phyloP scores from a whole-genome alignment of 2,888 invertebrate species.

The Eustalomyia histrio region DNA sequence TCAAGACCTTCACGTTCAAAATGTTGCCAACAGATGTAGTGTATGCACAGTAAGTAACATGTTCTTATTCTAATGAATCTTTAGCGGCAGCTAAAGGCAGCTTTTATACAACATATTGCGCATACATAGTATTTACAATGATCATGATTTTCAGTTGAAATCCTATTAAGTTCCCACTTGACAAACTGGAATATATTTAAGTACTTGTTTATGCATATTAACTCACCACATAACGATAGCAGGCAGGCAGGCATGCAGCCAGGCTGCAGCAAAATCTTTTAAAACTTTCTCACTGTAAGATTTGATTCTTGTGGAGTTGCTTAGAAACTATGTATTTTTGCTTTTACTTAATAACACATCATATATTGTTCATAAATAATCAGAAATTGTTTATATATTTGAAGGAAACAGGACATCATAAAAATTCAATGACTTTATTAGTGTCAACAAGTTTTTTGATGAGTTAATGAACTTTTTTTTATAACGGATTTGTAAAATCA shows the following conservation, averaged over 20 bases:
- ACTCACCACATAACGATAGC: background rate
- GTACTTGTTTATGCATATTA: background rate
- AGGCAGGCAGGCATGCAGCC: background rate
- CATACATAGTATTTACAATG: conserved; percentile 9
- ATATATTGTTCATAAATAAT: too few species aligned
- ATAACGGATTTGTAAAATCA: too few species aligned
- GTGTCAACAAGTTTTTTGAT: too few species aligned
- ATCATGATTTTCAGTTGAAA: conserved; percentile 57
- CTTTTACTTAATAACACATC: too few species aligned
- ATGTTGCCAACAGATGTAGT: conserved; percentile 43
- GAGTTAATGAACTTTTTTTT: too few species aligned
- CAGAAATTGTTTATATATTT: background rate
- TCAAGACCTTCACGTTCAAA: conserved; percentile 67
- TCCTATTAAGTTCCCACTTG: conserved; percentile 51
- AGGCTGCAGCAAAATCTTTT: background rate
- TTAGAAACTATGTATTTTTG: too few species aligned
- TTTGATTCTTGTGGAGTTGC: background rate
- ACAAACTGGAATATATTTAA: conserved; percentile 27
- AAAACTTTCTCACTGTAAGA: background rate
- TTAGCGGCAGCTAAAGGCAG: conserved; percentile 16
- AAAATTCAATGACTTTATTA: too few species aligned
- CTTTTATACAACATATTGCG: conserved; percentile 1
- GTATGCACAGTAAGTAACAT: conserved; percentile 28
- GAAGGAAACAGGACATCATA: conserved; percentile 1
- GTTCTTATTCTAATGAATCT: conserved; percentile 64